These are phyloP conservation scores for Pipa parva DNA, from an alignment of 2,113 vertebrate species.

Conservation along the genomic window DNA sequence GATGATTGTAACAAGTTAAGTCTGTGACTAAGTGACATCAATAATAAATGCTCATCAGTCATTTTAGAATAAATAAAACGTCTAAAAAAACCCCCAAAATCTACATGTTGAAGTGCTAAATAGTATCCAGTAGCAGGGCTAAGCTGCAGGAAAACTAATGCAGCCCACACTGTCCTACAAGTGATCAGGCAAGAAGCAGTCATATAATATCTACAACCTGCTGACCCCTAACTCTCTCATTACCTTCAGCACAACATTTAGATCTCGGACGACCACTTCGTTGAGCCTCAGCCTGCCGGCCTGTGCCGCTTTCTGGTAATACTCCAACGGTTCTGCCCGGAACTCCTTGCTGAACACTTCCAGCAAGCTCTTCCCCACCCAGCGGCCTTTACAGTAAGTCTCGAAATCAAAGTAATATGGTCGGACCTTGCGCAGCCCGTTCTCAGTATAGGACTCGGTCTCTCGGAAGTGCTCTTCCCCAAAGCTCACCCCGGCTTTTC, in stretches of 20 bases:
- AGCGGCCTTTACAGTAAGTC: constrained; percentile 94
- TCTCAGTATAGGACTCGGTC: constrained; percentile 87
- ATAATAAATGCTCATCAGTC: too few relatives aligned
- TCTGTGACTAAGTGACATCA: too few relatives aligned
- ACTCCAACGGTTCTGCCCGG: constrained; percentile 76
- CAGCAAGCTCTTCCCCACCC: constrained; percentile 83
- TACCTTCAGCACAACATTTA: constrained; percentile 85
- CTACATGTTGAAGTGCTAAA: too few relatives aligned
- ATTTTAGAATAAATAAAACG: too few relatives aligned
- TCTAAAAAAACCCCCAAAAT: too few relatives aligned
- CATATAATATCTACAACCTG: too few relatives aligned
- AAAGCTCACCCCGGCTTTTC: constrained; percentile 80
- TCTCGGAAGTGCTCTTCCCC: constrained; percentile 80
- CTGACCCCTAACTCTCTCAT: too few relatives aligned
- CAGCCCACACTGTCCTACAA: neutral
- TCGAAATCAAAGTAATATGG: constrained; percentile 91
- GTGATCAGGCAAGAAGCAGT: too few relatives aligned
- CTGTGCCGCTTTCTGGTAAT: constrained; percentile 72
- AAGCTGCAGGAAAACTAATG: neutral
- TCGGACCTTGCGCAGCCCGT: constrained; percentile 84
- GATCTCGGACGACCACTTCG: constrained; percentile 71
- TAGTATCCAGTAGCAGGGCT: neutral
- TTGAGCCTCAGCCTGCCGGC: constrained; percentile 87
- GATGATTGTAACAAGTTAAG: too few relatives aligned
- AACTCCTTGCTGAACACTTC: constrained; percentile 88